Evolutionary conservation across 2,888 invertebrate species (phyloP), one percentile per base, ranked within the genome.

Genomic region (Patella depressa): DNA sequence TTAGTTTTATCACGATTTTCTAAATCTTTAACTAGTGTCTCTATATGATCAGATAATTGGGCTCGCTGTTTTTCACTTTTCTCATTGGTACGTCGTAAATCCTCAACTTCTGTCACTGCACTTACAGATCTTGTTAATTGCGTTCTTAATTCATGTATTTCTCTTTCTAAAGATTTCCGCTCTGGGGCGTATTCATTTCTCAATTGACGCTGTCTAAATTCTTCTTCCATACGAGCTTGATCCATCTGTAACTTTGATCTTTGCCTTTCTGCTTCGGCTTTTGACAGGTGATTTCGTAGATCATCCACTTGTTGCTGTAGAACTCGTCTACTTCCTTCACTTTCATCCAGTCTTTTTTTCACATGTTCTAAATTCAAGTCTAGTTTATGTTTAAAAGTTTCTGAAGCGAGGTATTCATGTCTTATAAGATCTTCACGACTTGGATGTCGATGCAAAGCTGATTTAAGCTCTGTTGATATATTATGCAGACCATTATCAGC

Each of bases 41-140:
- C 89, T 80, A 90, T 88, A 81, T 90, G 90, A 76, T 90, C 90
- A 12, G 90, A 90, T 4, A 90, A 84, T 80, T 90, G 90, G 11
- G 84, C 84, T 57, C 90, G 80, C 80, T 90, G 90, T 72, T 87
- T 80, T 75, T 90, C 90, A 83, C 88, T 89, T 69, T 88, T 85
- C 55, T 90, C 90, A 29, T 90, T 80, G 15, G 82, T 83, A 53
- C 87, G 83, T 53, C 88, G 73, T 45, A 90, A 73, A 24, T 87
- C 87, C 71, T 87, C 89, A 71, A 87, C 80, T 72, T 90, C 90
- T 73, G 86, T 86, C 17, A 85, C 82, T 73, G 87, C 87, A 81
- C 86, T 85, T 54, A 87, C 82, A 3, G 88, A 85, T 59, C 88
- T 82, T 2, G 86, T 81, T 76, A 90, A 76, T 80, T 90, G 90